phyloP scores from a whole-genome alignment of 2,797 vertebrate genomes.

The Sylvilagus floridanus region DNA sequence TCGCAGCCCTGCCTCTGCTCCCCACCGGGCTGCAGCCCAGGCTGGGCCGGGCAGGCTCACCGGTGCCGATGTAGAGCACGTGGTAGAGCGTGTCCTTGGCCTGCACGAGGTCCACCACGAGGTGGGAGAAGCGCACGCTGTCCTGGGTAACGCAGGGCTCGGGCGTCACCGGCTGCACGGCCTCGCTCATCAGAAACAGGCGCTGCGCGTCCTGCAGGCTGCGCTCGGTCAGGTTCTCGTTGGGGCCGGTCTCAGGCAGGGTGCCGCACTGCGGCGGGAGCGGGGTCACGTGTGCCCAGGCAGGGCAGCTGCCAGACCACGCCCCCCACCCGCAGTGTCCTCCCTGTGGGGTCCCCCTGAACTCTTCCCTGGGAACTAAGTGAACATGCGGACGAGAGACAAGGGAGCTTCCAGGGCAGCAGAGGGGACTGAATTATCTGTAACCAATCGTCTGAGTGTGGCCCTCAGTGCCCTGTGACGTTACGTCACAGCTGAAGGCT shows the following conservation, averaged over 20 bases:
- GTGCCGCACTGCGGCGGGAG: slow-evolving; percentile 92
- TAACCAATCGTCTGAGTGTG: neutral
- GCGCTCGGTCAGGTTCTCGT: slow-evolving; percentile 95
- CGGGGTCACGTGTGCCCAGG: neutral
- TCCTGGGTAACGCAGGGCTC: slow-evolving; percentile 97
- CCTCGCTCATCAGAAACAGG: slow-evolving; percentile 98
- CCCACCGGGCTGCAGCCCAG: neutral
- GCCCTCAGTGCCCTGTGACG: neutral
- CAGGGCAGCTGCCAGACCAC: no score
- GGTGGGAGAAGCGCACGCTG: slow-evolving; percentile 95
- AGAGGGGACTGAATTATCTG: neutral
- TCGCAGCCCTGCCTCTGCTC: neutral
- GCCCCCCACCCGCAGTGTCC: no score
- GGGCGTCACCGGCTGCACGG: slow-evolving; percentile 96
- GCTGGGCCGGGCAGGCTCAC: slow-evolving; percentile 84
- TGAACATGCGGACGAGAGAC: neutral
- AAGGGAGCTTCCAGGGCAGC: neutral
- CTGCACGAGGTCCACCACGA: slow-evolving; percentile 98
- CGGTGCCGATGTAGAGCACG: slow-evolving; percentile 99
- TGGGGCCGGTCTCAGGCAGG: slow-evolving; percentile 93
- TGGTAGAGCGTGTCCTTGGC: slow-evolving; percentile 97
- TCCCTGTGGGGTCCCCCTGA: neutral
- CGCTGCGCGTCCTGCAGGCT: slow-evolving; percentile 98
- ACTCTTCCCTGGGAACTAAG: neutral
- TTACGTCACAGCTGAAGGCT: neutral